Percentiles rank a stretch among this genome's conserved stretches.
phyloP scores from a whole-genome alignment of 2,888 invertebrate genomes.

The Agrotis puta region DNA sequence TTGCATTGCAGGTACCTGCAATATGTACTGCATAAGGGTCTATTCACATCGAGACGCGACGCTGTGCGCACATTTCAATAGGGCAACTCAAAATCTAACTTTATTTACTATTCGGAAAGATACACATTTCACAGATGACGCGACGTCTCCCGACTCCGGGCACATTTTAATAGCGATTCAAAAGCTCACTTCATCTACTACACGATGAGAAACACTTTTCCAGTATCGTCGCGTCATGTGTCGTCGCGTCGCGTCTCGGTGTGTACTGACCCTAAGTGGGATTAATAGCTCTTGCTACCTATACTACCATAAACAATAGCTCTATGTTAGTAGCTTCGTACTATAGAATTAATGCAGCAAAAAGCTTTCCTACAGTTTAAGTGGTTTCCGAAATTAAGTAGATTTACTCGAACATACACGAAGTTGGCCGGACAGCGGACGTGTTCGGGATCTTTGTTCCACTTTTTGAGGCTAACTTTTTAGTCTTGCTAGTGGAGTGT shows the following conservation, averaged over 20 bases:
- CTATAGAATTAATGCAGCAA: slow-evolving; percentile 5
- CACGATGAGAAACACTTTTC: too few species aligned
- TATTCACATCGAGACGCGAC: too few species aligned
- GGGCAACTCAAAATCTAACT: too few species aligned
- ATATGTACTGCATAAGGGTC: slow-evolving; percentile 22
- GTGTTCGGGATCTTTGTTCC: slow-evolving; percentile 11
- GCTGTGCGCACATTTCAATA: too few species aligned
- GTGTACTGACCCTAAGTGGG: slow-evolving; percentile 5
- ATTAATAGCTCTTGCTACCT: slow-evolving; percentile 29
- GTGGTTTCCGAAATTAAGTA: slow-evolving; percentile 2
- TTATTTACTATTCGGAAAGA: too few species aligned
- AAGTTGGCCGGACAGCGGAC: neutral
- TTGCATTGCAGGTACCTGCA: too few species aligned
- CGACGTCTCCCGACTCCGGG: too few species aligned
- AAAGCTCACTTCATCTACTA: too few species aligned
- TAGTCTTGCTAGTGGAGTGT: neutral
- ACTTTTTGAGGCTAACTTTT: slow-evolving; percentile 1
- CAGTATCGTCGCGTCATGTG: too few species aligned
- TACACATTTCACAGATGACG: too few species aligned
- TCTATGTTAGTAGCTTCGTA: neutral
- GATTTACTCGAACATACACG: slow-evolving; percentile 13
- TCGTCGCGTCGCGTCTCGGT: too few species aligned
- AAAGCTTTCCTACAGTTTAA: slow-evolving; percentile 1
- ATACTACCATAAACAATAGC: slow-evolving; percentile 14
- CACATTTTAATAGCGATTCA: too few species aligned